phyloP scores from a whole-genome alignment of 1,140 invertebrate species.

The Drosophila mayri region DNA sequence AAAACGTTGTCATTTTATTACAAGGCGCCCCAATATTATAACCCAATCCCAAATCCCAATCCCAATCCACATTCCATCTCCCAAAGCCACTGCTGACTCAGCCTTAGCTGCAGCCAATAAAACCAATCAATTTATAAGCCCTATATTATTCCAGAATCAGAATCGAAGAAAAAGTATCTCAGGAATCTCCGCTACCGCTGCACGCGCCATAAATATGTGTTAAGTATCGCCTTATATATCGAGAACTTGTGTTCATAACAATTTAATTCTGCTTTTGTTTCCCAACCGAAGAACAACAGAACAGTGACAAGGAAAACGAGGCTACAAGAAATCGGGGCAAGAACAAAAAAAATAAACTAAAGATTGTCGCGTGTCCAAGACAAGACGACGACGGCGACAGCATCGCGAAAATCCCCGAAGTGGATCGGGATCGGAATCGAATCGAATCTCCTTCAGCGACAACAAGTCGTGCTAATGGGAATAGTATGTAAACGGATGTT shows the following conservation, averaged over 20 bases:
- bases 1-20: slow-evolving; percentile 47
- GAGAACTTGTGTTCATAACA: slow-evolving; percentile 82
- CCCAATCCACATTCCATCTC: slow-evolving; percentile 40
- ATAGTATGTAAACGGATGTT: slow-evolving; percentile 84
- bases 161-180: slow-evolving; percentile 62
- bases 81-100: slow-evolving; percentile 34
- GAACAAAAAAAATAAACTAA: slow-evolving; percentile 21
- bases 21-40: slow-evolving; percentile 7
- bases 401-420: slow-evolving; percentile 40
- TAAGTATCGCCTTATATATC: slow-evolving; percentile 80
- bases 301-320: slow-evolving; percentile 45
- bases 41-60: slow-evolving; percentile 1
- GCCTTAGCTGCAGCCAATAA: slow-evolving; percentile 41
- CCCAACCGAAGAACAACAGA: slow-evolving; percentile 47
- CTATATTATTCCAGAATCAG: not conserved
- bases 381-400: slow-evolving; percentile 54
- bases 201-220: slow-evolving; percentile 83
- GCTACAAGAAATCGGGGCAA: slow-evolving; percentile 35
- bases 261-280: slow-evolving; percentile 84
- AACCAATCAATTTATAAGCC: slow-evolving; percentile 65
- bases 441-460: slow-evolving; percentile 44
- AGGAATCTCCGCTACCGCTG: slow-evolving; percentile 77
- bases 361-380: slow-evolving; percentile 83
- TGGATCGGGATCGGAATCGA: slow-evolving; percentile 41
- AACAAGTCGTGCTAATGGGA: slow-evolving; percentile 79